Conservation (phyloP, 2,113 vertebrate species). For the Cranoglanis bouderius region DNA sequence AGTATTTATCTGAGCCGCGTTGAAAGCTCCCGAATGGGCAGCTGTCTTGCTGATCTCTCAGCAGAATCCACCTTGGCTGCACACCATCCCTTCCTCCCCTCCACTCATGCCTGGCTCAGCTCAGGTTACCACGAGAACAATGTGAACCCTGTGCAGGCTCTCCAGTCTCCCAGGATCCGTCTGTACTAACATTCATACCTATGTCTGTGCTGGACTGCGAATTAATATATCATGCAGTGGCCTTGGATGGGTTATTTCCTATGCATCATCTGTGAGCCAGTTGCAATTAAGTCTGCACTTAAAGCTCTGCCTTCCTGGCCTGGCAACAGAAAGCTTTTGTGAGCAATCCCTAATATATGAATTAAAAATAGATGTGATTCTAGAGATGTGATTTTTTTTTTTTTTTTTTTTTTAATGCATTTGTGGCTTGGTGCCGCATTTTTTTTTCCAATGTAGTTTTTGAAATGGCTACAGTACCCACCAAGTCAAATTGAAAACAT, state of each 20-base stretch:
- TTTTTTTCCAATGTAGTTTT: not conserved
- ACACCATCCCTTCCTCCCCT: conserved; percentile 15
- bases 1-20: conserved; percentile 53
- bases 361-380: conserved; percentile 5
- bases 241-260: conserved; percentile 48
- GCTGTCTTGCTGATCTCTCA: conserved; percentile 54
- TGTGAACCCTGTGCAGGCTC: conserved; percentile 50
- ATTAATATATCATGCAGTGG: conserved; percentile 45
- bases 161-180: conserved; percentile 38
- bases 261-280: conserved; percentile 39
- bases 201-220: conserved; percentile 38
- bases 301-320: conserved; percentile 15
- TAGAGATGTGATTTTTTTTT: not conserved
- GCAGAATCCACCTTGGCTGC: conserved; percentile 40
- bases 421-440: not conserved
- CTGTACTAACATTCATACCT: conserved; percentile 53
- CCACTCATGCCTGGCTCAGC: conserved; percentile 32
- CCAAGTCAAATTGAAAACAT: conserved; percentile 1
- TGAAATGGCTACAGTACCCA: not conserved
- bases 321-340: conserved; percentile 28
- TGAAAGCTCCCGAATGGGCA: conserved; percentile 52
- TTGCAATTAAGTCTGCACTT: conserved; percentile 37
- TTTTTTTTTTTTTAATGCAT: not conserved
- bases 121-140: conserved; percentile 53
- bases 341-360: not conserved